Base-by-base conservation (phyloP, 2,797 vertebrate species). In the Tenualosa thibaudeaui region DNA sequence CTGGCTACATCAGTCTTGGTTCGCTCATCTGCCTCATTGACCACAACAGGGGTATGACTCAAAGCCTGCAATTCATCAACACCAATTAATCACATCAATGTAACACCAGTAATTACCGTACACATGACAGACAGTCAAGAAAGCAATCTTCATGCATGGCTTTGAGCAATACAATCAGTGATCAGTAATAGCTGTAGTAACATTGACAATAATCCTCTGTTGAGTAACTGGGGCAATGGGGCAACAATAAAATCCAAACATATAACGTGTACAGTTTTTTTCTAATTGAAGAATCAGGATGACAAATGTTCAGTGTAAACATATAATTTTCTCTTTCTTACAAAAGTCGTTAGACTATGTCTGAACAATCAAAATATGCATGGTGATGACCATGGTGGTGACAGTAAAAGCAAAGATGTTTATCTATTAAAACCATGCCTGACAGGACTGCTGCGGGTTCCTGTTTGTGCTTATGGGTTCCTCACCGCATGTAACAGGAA, bases 401-500 rank as follows among this genome's bases (percentile, higher is more conserved):
- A 46, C 71, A 31, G 6, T 37, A 5, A 71, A 71, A 37, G 40
- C 40, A 43, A 17, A 43, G 17, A 78, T 78, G 71, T 78, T 46
- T 17, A 78, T 68, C 60, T 62, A n/a, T 62, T 26, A 8, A 62
- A 0, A 24, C 7, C 9, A 9, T 9, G 3, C 62, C 26, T 31
- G 24, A 37, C 62, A 62, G 24, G 40, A 43, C 1, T 78, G 6
- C 62, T 68, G 62, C 37, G 37, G 62, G 62, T 37, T 24, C n/a
- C 60, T 71, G 65, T 71, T 31, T 12, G 65, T 43, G 71, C 15
- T 2, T 78, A 19, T 46, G 71, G 3, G 15, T 5, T 22, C 95
- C 98, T 97, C 93, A 99, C 98, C 10, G 98, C 98, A n/a, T 99
- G 96, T 37, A 99, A 93, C 86, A 99, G 86, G 90, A 95, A 96